Conservation (phyloP, 2,888 invertebrate genomes). For the Creontiades dilutus region DNA sequence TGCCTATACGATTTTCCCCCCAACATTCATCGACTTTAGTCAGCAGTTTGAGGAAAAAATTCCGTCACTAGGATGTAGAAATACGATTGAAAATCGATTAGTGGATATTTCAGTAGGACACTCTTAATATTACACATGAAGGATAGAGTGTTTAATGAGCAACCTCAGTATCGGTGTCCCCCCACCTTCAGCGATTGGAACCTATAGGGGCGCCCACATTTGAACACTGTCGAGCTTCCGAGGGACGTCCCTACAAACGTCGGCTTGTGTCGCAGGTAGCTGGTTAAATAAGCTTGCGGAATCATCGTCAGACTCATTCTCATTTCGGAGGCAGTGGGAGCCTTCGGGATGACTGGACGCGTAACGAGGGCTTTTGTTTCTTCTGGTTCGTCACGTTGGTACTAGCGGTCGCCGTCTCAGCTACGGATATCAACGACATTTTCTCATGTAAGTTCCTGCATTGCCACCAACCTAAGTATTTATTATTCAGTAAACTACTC, state of each 20-base stretch:
- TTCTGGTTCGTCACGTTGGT: not conserved
- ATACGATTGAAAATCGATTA: too few species aligned
- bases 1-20: too few species aligned
- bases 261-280: not conserved
- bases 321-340: not conserved
- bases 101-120: too few species aligned
- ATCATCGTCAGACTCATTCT: not conserved
- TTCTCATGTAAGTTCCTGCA: not conserved
- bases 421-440: not conserved
- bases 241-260: not conserved
- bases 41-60: too few species aligned
- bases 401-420: not conserved
- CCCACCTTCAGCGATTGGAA: not conserved
- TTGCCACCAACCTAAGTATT: not conserved
- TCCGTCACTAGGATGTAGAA: too few species aligned
- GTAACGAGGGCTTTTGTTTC: not conserved
- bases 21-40: too few species aligned
- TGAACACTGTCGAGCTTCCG: not conserved
- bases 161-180: too few species aligned
- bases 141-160: too few species aligned
- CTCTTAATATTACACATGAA: too few species aligned
- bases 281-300: not conserved
- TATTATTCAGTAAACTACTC: too few species aligned
- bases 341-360: not conserved
- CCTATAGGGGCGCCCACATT: conserved; percentile 9